Evolutionary conservation across 2,113 vertebrate species (phyloP), one percentile per base, ranked within the genome.

Genomic region (Glaucidium brasilianum): DNA sequence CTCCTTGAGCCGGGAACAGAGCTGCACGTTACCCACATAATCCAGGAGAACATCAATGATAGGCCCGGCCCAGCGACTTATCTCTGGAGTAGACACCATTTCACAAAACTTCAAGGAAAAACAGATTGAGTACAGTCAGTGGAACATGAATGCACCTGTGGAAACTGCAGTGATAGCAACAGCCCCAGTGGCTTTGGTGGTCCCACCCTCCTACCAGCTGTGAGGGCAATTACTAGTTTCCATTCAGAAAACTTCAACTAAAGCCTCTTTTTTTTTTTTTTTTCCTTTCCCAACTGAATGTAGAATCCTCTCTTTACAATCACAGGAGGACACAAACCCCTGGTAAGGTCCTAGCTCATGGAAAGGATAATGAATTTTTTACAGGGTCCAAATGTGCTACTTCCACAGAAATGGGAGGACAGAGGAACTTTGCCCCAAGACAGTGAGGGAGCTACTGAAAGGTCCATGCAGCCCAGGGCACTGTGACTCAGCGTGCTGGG

Each of bases 21-120:
- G 98, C 76, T 98, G 98, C 90, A 99, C 99, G 0, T 99, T 99
- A 56, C 98, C 99, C 52, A 99, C 99, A 2, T 99, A 99, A 97
- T 99, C 99, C 96, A 99, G 98, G 37, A 99, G 98, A 93, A 99
- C 85, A n/a, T 99, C 99, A 3, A 99, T 96, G 88, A 99, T 97
- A 0, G 99, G 99, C n/a, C 99, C 99, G 0, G 99, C 99, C 98
- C 98, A 98, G 89, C 98, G 97, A 95, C 97, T 98, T 85, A 99
- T 98, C 75, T 98, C 97, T 1, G 98, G 96, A n/a, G 98, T 96
- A 2, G 99, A 99, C 91, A 99, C 97, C 98, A 99, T 98, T 96
- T 99, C 99, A 89, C 99, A 99, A 96, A 99, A 99, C 99, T 99
- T 97, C 26, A 95, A 96, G 64, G 80, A 56, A 96, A 88, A 92